phyloP scores from a whole-genome alignment of 2,797 vertebrate genomes.

The Poeciliopsis paucimaculata region DNA sequence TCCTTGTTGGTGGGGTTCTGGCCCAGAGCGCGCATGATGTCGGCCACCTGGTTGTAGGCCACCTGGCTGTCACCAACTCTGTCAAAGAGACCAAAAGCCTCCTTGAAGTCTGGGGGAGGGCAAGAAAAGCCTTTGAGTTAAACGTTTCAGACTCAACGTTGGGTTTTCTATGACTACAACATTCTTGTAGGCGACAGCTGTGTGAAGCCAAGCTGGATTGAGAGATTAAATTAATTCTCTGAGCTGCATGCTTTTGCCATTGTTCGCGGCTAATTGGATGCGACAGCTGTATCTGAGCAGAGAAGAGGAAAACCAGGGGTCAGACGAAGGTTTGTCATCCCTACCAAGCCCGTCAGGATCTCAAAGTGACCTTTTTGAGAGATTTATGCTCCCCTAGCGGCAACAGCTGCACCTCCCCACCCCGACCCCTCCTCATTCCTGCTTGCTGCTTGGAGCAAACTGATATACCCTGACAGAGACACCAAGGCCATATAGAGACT shows the following conservation, averaged over 20 bases:
- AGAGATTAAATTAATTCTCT: conserved; percentile 35
- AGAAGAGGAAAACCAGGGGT: conserved; percentile 6
- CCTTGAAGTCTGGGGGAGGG: conserved; percentile 91
- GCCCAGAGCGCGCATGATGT: conserved; percentile 95
- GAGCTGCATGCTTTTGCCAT: conserved; percentile 25
- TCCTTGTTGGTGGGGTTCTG: conserved; percentile 97
- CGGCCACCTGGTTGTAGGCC: conserved; percentile 90
- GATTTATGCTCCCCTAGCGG: conserved; percentile 60
- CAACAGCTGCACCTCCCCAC: conserved; percentile 46
- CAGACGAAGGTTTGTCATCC: conserved; percentile 50
- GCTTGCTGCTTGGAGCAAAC: conserved; percentile 48
- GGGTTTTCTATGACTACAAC: conserved; percentile 11
- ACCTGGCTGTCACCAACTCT: conserved; percentile 95
- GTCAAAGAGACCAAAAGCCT: conserved; percentile 98
- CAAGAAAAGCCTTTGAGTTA: conserved; percentile 21
- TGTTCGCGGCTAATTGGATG: conserved; percentile 43
- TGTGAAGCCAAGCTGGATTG: conserved; percentile 6
- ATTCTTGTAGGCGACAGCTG: conserved; percentile 21
- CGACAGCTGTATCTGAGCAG: conserved; percentile 55
- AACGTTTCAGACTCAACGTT: not conserved
- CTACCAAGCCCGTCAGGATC: conserved; percentile 41
- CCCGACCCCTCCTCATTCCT: conserved; percentile 26
- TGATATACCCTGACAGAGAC: conserved; percentile 65
- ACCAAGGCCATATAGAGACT: conserved; percentile 72
- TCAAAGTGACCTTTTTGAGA: conserved; percentile 66